Conservation (phyloP, 2,888 invertebrate species). For the Dichetophora obliterata region DNA sequence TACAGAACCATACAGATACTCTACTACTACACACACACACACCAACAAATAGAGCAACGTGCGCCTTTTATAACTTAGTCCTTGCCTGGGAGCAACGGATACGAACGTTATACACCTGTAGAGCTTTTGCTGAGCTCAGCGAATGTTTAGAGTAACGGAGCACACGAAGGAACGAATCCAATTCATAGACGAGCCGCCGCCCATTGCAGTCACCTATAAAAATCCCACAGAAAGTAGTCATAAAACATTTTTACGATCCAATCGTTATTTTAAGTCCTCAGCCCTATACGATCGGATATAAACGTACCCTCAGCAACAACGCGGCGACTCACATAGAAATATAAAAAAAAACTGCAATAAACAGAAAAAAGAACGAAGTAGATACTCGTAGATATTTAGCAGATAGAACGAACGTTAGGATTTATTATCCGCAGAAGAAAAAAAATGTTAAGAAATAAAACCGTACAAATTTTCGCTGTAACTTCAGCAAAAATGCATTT, state of each 20-base stretch:
- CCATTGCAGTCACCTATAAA: slow-evolving; percentile 1
- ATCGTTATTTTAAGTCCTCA: slow-evolving; percentile 32
- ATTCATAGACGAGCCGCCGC: neutral
- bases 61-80: neutral
- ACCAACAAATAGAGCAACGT: neutral
- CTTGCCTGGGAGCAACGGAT: neutral
- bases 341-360: neutral
- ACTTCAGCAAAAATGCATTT: neutral
- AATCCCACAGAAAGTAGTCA: slow-evolving; percentile 33
- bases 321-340: neutral
- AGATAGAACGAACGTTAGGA: neutral
- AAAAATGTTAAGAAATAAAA: neutral
- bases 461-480: slow-evolving; percentile 8
- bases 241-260: slow-evolving; percentile 39
- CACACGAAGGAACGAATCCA: neutral
- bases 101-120: slow-evolving; percentile 9
- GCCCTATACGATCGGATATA: slow-evolving; percentile 26
- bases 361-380: slow-evolving; percentile 8
- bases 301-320: slow-evolving; percentile 21
- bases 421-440: neutral
- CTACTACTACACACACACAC: neutral
- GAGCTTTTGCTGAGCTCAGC: slow-evolving; percentile 3
- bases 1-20: neutral
- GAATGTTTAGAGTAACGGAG: neutral
- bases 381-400: neutral